A percentile compares a stretch with the other conserved stretches of the same genome.
phyloP scores from a whole-genome alignment of 2,797 vertebrate genomes.

The Enteromius unitaeniatus region DNA sequence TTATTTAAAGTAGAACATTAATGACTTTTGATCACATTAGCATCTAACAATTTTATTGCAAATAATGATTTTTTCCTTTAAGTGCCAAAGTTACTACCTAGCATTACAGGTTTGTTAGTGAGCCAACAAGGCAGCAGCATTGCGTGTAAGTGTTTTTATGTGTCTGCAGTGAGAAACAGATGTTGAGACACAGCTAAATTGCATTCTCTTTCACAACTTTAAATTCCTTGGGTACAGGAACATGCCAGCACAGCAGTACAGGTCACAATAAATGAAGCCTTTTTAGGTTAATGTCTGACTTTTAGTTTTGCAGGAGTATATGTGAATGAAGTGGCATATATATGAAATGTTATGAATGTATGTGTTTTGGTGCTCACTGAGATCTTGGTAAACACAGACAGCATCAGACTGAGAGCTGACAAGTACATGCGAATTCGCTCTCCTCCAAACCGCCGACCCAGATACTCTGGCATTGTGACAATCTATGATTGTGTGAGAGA shows the following conservation, averaged over 20 bases:
- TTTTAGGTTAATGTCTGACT: constrained; percentile 4
- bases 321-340: not conserved
- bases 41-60: not conserved
- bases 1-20: not conserved
- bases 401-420: constrained; percentile 85
- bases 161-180: constrained; percentile 19
- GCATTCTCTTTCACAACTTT: constrained; percentile 20
- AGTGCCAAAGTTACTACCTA: not conserved
- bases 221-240: constrained; percentile 7
- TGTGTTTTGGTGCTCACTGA: constrained; percentile 78
- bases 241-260: constrained; percentile 2
- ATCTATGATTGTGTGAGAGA: constrained; percentile 75
- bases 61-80: not conserved
- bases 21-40: not conserved
- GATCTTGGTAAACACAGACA: constrained; percentile 95
- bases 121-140: constrained; percentile 9
- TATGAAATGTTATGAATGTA: constrained; percentile 19
- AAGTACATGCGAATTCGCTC: constrained; percentile 87
- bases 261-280: not conserved
- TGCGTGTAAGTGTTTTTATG: not conserved
- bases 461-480: constrained; percentile 91
- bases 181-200: constrained; percentile 19
- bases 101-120: not conserved
- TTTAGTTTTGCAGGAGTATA: constrained; percentile 1
- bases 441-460: constrained; percentile 89